phyloP scores from a whole-genome alignment of 2,113 vertebrate species.

The Paratilapia polleni region DNA sequence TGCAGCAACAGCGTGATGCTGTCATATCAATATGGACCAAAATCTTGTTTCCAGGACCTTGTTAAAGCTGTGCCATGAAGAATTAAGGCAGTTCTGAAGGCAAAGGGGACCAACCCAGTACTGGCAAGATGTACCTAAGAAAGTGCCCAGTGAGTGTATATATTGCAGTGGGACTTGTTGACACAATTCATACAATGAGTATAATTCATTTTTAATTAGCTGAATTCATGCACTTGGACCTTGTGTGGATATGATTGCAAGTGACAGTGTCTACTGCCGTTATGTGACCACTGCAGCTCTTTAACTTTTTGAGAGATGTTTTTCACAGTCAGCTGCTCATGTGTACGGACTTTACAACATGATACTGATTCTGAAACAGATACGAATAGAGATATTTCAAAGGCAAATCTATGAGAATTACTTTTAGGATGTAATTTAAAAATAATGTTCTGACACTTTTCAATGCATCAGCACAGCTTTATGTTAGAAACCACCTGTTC shows the following conservation, averaged over 20 bases:
- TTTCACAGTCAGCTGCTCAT: neutral
- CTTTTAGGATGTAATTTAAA: neutral
- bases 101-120: no score
- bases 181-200: neutral
- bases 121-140: neutral
- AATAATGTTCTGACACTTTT: neutral
- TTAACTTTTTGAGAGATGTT: neutral
- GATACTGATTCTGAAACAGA: neutral
- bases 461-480: neutral
- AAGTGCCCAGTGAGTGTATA: no score
- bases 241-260: accelerated
- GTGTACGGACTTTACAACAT: neutral
- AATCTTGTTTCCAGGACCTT: neutral
- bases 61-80: neutral
- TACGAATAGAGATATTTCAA: neutral
- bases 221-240: neutral
- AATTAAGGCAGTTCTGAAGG: no score
- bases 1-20: neutral
- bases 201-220: accelerated
- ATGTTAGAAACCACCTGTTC: neutral
- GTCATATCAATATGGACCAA: accelerated
- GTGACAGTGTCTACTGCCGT: neutral
- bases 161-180: no score
- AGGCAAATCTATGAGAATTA: neutral
- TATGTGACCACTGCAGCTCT: neutral